Evolutionary conservation across 2,113 vertebrate species (phyloP).

Genomic region (Calyptomena viridis): DNA sequence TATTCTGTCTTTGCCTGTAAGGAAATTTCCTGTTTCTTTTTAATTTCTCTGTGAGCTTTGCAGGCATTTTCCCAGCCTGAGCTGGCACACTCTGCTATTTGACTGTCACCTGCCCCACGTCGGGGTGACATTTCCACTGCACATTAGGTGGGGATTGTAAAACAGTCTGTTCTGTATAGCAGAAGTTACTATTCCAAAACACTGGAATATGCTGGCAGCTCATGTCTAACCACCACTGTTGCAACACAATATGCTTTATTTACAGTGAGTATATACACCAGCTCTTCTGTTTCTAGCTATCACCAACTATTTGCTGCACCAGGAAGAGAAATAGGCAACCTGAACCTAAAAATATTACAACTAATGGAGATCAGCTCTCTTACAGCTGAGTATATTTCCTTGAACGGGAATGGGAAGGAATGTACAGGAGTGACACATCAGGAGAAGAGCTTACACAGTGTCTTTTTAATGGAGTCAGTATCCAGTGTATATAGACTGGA

Average conservation of each 20-base stretch:
- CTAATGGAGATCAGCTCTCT: background rate
- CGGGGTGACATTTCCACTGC: background rate
- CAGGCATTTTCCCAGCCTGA: background rate
- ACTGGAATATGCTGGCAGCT: background rate
- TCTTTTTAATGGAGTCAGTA: conserved; percentile 24
- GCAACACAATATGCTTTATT: conserved; percentile 8
- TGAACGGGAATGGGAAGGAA: background rate
- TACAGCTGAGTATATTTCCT: conserved; percentile 11
- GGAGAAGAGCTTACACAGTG: background rate
- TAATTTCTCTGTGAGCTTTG: background rate
- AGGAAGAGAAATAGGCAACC: conserved; percentile 7
- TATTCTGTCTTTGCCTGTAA: background rate
- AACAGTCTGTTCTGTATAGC: background rate
- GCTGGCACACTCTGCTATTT: background rate
- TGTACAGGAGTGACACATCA: background rate
- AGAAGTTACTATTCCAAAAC: conserved; percentile 28
- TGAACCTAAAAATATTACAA: background rate
- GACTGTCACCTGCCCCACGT: background rate
- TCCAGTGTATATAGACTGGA: conserved; percentile 10
- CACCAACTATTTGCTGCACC: background rate
- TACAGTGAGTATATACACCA: background rate
- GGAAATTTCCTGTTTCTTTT: background rate
- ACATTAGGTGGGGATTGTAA: background rate
- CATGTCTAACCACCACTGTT: background rate
- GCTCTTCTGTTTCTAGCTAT: conserved; percentile 48